Base-by-base conservation (phyloP, 2,113 vertebrate species). In the Ophthalmolycus amberensis region DNA sequence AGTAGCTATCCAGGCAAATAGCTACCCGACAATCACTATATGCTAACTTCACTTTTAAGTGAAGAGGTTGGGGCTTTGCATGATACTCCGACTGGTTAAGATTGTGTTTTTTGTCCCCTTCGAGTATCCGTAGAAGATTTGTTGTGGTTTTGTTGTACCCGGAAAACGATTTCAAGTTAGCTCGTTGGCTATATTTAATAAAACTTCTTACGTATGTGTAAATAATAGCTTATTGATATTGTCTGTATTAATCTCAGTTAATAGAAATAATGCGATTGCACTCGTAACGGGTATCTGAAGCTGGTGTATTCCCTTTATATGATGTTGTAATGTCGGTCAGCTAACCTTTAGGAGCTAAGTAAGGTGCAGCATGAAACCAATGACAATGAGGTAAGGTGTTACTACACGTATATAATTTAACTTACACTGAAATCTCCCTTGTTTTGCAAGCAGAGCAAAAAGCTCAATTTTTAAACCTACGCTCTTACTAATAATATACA, bases 331-430 rank as follows among this genome's bases (percentile, higher is more conserved):
- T 8, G 50, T 52, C 50, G 25, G 5, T 73, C 25, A 64, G 75
- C 84, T 88, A 86, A 77, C 77, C n/a, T 38, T 25, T 18, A 69
- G 34, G 59, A 79, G 79, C 86, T 77, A 71, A 84, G 34, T 58
- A 11, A 90, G 67, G 77, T 89, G 91, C 89, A 90, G 65, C 71
- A 92, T 93, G 91, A 88, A 80, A 79, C 50, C 58, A 27, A 64
- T 62, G 37, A 84, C 76, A 80, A 89, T 76, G 84, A 93, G 93
- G 93, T 94, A 90, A 93, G 91, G 44, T 37, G 29, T 63, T 40
- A 5, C 7, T 4, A 68, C 5, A 9, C 4, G 2, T 27, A 8
- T 65, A 15, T 75, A 5, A 15, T 59, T 59, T 27, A 14, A 15
- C 11, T 11, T 6, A 50, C 0, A 44, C 2, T 63, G 1, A 15